Conservation (phyloP, 2,113 vertebrate species). For the Leptosomus discolor region DNA sequence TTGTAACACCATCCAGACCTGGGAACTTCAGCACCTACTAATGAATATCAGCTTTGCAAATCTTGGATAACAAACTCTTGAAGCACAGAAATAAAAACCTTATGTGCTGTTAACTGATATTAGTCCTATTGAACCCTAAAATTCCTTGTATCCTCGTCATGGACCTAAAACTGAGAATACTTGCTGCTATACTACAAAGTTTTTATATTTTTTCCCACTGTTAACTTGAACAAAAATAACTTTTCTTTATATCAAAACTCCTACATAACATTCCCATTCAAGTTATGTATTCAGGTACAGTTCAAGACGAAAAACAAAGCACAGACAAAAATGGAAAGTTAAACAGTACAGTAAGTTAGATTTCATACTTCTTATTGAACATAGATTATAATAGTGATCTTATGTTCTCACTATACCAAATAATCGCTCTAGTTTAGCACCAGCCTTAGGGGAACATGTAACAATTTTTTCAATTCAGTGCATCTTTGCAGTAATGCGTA, state of each 20-base stretch:
- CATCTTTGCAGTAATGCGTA: neutral
- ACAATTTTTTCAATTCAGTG: neutral
- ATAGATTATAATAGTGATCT: neutral
- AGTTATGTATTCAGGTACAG: neutral
- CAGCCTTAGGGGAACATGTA: neutral
- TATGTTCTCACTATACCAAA: neutral
- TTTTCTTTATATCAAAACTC: neutral
- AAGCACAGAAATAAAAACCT: neutral
- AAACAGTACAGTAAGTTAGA: neutral
- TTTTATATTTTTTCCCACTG: neutral
- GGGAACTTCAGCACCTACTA: neutral
- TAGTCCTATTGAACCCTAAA: neutral
- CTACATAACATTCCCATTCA: neutral
- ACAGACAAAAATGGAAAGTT: neutral
- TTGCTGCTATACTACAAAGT: neutral
- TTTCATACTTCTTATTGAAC: neutral
- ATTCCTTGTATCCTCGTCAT: neutral
- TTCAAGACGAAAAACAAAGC: neutral
- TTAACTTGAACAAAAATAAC: neutral
- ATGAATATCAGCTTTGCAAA: neutral
- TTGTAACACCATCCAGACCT: neutral
- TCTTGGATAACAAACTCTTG: neutral
- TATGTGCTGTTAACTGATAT: neutral
- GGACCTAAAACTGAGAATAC: neutral
- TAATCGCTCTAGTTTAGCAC: constrained; percentile 34